phyloP scores from a whole-genome alignment of 2,888 invertebrate genomes.

The Conchocele bisecta region DNA sequence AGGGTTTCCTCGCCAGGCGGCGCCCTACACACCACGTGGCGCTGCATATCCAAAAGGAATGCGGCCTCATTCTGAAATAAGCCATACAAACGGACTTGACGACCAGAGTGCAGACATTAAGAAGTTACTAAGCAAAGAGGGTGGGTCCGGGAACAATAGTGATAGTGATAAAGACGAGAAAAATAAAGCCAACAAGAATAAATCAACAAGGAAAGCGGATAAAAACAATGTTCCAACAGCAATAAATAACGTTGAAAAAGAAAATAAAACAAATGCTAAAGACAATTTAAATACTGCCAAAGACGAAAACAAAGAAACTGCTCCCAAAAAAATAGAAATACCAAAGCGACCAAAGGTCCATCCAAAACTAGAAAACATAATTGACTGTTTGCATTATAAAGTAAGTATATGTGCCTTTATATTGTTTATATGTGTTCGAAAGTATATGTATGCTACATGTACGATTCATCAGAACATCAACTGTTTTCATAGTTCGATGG shows the following conservation, averaged over 20 bases:
- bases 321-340: conserved; percentile 26
- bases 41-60: conserved; percentile 49
- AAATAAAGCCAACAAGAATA: neutral
- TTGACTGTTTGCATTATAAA: conserved; percentile 69
- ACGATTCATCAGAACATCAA: no score
- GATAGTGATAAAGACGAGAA: neutral
- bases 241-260: conserved; percentile 13
- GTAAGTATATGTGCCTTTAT: conserved; percentile 34
- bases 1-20: conserved; percentile 55
- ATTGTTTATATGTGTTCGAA: no score
- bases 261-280: neutral
- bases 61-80: conserved; percentile 57
- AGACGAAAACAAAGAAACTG: neutral
- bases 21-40: conserved; percentile 57
- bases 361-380: conserved; percentile 65
- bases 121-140: conserved; percentile 45
- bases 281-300: neutral
- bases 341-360: conserved; percentile 39
- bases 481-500: no score
- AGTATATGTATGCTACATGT: no score
- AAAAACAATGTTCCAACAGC: conserved; percentile 37
- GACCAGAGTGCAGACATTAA: conserved; percentile 34
- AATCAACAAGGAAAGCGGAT: conserved; percentile 7
- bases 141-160: neutral
- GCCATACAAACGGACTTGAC: conserved; percentile 46